Evolutionary conservation across 2,797 vertebrate species (phyloP).

Genomic region (Premnoplex brunnescens): DNA sequence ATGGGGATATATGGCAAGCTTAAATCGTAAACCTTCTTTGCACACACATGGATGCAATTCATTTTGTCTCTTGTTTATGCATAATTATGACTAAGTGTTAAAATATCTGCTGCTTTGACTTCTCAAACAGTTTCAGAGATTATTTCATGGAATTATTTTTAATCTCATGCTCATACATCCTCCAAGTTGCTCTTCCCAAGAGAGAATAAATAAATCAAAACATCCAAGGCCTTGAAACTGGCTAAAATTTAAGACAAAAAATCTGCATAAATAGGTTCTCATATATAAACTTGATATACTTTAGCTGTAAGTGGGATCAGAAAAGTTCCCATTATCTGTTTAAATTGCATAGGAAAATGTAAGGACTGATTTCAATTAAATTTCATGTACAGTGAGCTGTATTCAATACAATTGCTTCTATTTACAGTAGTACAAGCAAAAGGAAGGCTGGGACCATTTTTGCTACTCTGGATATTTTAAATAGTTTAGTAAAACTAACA

Average conservation of each 20-base stretch:
- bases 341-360: neutral
- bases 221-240: neutral
- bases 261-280: neutral
- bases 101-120: neutral
- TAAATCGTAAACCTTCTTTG: neutral
- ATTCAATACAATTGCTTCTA: neutral
- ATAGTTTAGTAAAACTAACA: conserved; percentile 1
- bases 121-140: neutral
- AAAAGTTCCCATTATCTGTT: neutral
- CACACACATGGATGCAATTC: neutral
- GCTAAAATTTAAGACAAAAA: neutral
- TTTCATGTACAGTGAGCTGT: neutral
- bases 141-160: neutral
- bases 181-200: neutral
- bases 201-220: neutral
- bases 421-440: neutral
- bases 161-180: neutral
- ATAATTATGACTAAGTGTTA: neutral
- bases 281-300: neutral
- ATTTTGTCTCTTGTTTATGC: neutral
- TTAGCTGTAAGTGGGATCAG: neutral
- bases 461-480: neutral
- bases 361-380: neutral
- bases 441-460: neutral
- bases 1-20: neutral